Percentiles rank a stretch among this genome's conserved stretches.
Conservation (phyloP, 2,888 invertebrate genomes). For the Acanthosepion lycidas region DNA sequence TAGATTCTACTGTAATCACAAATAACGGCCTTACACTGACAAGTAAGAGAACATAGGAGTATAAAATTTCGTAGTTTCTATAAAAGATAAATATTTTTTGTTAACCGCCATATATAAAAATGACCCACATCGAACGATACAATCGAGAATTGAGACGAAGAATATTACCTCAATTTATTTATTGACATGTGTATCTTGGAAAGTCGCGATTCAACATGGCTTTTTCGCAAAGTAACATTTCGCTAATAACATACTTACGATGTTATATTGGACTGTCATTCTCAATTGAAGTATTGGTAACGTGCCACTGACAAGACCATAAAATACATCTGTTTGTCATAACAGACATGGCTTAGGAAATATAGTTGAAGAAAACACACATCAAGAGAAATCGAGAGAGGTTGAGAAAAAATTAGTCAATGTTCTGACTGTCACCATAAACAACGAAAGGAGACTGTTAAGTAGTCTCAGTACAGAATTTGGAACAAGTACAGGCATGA, state of each 20-base stretch:
- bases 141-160: no score
- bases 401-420: not conserved
- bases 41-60: no score
- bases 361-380: not conserved
- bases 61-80: no score
- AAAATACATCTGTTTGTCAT: not conserved
- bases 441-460: not conserved
- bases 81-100: no score
- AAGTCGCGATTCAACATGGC: not conserved
- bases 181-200: not conserved
- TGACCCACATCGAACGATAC: no score
- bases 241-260: not conserved
- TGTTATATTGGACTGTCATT: not conserved
- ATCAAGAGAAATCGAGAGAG: not conserved
- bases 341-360: not conserved
- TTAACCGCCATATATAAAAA: no score
- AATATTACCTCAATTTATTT: not conserved
- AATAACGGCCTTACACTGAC: no score
- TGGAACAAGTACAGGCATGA: not conserved
- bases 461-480: not conserved
- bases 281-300: not conserved
- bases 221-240: no score
- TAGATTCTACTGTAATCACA: no score
- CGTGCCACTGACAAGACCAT: not conserved
- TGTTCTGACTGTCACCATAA: slow-evolving; percentile 33